These are phyloP conservation scores for Caretta caretta DNA, from an alignment of 2,113 vertebrate genomes.

Conservation along the genomic window DNA sequence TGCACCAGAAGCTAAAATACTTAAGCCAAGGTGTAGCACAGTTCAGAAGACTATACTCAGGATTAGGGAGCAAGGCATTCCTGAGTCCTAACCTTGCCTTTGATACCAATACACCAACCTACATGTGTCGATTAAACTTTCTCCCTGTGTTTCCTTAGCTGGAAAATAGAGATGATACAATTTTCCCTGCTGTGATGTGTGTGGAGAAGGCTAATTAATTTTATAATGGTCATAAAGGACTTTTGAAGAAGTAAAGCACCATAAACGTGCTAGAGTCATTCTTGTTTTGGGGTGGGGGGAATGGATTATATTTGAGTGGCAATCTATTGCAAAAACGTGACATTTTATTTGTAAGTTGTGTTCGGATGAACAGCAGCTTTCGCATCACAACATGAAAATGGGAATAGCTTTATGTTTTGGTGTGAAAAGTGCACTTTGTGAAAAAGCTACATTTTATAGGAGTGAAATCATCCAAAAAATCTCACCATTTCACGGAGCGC, in stretches of 20 bases:
- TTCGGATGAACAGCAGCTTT: background rate
- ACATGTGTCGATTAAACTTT: background rate
- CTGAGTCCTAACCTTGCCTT: background rate
- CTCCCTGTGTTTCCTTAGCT: background rate
- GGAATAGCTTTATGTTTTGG: background rate
- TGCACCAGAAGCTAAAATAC: background rate
- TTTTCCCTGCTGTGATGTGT: background rate
- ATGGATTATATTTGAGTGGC: background rate
- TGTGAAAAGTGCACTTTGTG: background rate
- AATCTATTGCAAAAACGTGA: background rate
- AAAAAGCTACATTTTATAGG: background rate
- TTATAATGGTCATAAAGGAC: background rate
- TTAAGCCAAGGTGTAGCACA: background rate
- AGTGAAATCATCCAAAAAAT: background rate
- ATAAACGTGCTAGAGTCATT: background rate
- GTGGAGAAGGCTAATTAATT: background rate
- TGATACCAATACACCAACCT: background rate
- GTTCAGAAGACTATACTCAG: background rate
- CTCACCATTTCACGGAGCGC: background rate
- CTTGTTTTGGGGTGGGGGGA: too few relatives aligned
- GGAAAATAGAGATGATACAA: rapidly evolving
- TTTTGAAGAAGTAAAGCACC: background rate
- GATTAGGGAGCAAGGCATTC: background rate
- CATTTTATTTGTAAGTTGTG: background rate
- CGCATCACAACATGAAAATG: background rate